Conservation (phyloP, 2,888 invertebrate genomes). For the Tetragonula carbonaria region DNA sequence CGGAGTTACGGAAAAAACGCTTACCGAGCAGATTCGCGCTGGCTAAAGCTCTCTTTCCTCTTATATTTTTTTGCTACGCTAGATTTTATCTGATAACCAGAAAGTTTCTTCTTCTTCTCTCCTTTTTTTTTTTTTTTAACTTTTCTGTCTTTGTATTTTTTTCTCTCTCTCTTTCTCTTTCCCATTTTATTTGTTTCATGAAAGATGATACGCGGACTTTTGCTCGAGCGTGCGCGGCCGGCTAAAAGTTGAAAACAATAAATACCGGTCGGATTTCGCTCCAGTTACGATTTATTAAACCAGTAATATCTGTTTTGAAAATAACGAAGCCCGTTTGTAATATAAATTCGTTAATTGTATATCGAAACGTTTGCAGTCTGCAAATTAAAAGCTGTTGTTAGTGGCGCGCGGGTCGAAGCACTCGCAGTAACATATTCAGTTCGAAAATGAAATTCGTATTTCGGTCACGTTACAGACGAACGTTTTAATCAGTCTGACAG, state of each 20-base stretch:
- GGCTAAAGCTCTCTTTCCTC: conserved; percentile 59
- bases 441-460: conserved; percentile 48
- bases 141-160: neutral
- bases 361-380: conserved; percentile 23
- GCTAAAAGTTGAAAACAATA: conserved; percentile 39
- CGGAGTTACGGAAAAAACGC: conserved; percentile 63
- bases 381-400: conserved; percentile 21
- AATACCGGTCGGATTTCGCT: conserved; percentile 29
- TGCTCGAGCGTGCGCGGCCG: conserved; percentile 14
- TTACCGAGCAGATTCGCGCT: conserved; percentile 67
- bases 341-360: conserved; percentile 29
- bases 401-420: neutral
- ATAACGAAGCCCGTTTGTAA: conserved; percentile 8
- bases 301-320: neutral
- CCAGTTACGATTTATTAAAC: conserved; percentile 27
- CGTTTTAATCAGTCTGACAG: conserved; percentile 65
- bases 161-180: neutral
- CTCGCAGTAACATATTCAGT: neutral
- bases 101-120: conserved; percentile 53
- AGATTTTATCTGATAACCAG: conserved; percentile 66
- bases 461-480: conserved; percentile 33
- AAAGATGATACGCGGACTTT: conserved; percentile 58
- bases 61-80: conserved; percentile 56
- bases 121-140: neutral
- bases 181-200: conserved; percentile 14